These are phyloP conservation scores for Tilapia sparmanii DNA, from an alignment of 2,113 vertebrate genomes.

Conservation along the genomic window DNA sequence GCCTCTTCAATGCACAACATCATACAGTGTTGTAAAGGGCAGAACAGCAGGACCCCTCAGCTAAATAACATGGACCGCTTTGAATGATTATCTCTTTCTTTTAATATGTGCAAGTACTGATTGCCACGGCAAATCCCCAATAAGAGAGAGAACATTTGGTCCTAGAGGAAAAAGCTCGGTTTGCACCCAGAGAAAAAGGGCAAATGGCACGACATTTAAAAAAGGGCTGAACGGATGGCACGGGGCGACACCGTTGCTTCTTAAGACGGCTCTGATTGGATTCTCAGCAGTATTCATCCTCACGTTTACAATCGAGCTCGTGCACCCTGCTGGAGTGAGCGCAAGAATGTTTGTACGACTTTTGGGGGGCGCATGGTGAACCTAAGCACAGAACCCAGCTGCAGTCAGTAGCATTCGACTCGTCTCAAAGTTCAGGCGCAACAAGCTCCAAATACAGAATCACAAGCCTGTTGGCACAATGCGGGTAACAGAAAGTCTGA, in stretches of 20 bases:
- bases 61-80: conserved; percentile 40
- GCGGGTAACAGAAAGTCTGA: background rate
- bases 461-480: conserved; percentile 30
- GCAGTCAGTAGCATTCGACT: conserved; percentile 57
- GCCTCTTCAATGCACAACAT: conserved; percentile 55
- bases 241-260: background rate
- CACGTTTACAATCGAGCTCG: conserved; percentile 40
- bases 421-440: conserved; percentile 26
- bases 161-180: conserved; percentile 41
- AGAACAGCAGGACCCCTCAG: conserved; percentile 32
- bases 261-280: conserved; percentile 20
- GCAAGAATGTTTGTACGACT: background rate
- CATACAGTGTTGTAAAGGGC: conserved; percentile 57
- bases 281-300: conserved; percentile 7
- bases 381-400: background rate
- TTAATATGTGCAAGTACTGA: conserved; percentile 59
- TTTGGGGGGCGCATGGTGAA: background rate
- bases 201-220: conserved; percentile 53
- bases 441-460: conserved; percentile 1
- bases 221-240: conserved; percentile 19
- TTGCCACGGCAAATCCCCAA: conserved; percentile 61
- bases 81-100: conserved; percentile 59
- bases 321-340: background rate
- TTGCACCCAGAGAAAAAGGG: conserved; percentile 30
- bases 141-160: conserved; percentile 62